Percentiles rank a stretch among this genome's conserved stretches.
These are phyloP conservation scores for Fregata magnificens DNA, from an alignment of 2,113 vertebrate species.

Conservation along the genomic window DNA sequence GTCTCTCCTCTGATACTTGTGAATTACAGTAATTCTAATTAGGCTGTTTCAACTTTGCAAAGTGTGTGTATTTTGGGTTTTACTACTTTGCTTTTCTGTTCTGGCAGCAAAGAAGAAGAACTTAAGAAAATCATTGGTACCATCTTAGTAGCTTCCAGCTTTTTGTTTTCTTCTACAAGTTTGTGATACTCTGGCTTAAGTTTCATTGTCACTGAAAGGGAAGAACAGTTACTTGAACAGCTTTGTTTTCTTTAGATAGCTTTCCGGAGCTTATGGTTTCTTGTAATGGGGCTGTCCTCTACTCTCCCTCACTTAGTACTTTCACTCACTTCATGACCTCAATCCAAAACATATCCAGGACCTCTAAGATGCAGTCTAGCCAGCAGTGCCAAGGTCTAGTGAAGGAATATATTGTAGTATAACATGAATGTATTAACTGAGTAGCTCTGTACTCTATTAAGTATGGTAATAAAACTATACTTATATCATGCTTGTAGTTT, in stretches of 20 bases:
- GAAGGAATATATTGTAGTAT: not conserved
- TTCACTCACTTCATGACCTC: not conserved
- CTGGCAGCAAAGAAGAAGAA: not conserved
- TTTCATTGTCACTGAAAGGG: not conserved
- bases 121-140: not conserved
- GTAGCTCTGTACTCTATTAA: not conserved
- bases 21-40: not conserved
- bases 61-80: not conserved
- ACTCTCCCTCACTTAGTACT: not conserved
- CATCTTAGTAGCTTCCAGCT: not conserved
- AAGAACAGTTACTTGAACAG: not conserved
- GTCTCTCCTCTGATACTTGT: not conserved
- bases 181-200: not conserved
- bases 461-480: not conserved
- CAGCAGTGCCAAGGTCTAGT: not conserved
- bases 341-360: not conserved
- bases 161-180: not conserved
- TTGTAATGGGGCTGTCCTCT: not conserved
- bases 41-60: not conserved
- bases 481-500: not conserved
- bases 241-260: not conserved
- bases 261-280: not conserved
- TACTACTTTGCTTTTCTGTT: not conserved
- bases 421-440: not conserved
- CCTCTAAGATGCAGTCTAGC: not conserved